Evolutionary conservation across 64 coral and sea anemone species (phyloP).

Genomic region (Anthopleura sola): DNA sequence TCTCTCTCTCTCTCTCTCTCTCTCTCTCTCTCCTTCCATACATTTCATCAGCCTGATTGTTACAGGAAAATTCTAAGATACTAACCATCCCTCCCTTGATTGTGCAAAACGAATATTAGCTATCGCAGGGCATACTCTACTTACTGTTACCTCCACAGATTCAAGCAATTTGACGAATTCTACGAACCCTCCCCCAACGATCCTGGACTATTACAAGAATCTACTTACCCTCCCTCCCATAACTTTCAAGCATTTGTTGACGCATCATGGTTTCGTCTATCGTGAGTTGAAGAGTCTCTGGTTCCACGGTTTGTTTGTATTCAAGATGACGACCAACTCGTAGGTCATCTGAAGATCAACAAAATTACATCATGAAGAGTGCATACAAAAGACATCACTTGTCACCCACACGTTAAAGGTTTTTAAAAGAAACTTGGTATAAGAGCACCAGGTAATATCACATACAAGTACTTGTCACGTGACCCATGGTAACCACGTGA

Average conservation of each 20-base stretch:
- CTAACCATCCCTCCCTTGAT: too few relatives aligned
- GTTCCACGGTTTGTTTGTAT: neutral
- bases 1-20: too few relatives aligned
- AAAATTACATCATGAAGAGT: neutral
- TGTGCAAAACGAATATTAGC: too few relatives aligned
- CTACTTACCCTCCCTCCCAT: constrained; percentile 1
- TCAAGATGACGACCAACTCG: neutral
- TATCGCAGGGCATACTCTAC: neutral
- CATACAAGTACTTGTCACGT: too few relatives aligned
- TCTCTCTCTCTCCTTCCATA: too few relatives aligned
- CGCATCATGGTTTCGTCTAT: neutral
- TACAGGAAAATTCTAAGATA: too few relatives aligned
- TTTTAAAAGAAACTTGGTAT: too few relatives aligned
- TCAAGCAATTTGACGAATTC: neutral
- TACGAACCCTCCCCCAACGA: neutral
- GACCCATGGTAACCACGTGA: too few relatives aligned
- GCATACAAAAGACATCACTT: too few relatives aligned
- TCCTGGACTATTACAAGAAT: neutral
- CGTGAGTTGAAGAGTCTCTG: neutral
- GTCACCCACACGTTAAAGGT: too few relatives aligned
- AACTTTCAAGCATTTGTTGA: neutral
- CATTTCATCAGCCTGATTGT: too few relatives aligned
- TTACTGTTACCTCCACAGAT: neutral
- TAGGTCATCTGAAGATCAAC: neutral
- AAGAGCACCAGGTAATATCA: too few relatives aligned